Conservation (phyloP, 2,797 vertebrate genomes). For the Threskiornis aethiopicus region DNA sequence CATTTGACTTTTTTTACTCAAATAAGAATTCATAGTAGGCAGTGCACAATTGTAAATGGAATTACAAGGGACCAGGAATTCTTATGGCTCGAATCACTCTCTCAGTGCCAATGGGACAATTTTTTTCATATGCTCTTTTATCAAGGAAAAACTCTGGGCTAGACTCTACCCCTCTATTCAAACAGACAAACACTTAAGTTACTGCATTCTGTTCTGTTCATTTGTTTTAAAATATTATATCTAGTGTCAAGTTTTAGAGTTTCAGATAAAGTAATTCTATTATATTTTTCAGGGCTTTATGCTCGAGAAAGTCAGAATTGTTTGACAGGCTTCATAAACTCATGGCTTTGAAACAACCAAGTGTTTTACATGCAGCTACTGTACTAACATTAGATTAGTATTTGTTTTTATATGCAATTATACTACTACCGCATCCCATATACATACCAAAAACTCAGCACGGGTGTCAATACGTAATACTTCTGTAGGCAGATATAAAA, state of each 20-base stretch:
- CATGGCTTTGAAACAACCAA: neutral
- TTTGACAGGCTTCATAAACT: slow-evolving; percentile 12
- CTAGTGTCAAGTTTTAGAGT: neutral
- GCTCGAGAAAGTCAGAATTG: neutral
- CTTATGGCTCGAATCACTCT: neutral
- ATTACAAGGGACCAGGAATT: neutral
- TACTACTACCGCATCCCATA: neutral
- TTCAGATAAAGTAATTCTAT: neutral
- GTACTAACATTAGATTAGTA: neutral
- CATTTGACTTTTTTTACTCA: neutral
- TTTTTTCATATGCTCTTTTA: neutral
- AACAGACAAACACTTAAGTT: neutral
- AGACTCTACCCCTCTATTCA: neutral
- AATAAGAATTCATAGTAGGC: neutral
- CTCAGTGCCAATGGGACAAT: neutral
- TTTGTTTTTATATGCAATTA: neutral
- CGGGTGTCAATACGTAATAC: neutral
- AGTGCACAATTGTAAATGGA: neutral
- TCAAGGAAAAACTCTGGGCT: neutral
- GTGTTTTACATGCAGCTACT: neutral
- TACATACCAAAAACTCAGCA: neutral
- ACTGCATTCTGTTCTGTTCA: neutral
- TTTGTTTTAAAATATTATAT: neutral
- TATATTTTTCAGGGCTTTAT: neutral
- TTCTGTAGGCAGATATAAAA: neutral